Evolutionary conservation across 1,140 invertebrate genomes (phyloP).

Genomic region (Sinella curviseta): DNA sequence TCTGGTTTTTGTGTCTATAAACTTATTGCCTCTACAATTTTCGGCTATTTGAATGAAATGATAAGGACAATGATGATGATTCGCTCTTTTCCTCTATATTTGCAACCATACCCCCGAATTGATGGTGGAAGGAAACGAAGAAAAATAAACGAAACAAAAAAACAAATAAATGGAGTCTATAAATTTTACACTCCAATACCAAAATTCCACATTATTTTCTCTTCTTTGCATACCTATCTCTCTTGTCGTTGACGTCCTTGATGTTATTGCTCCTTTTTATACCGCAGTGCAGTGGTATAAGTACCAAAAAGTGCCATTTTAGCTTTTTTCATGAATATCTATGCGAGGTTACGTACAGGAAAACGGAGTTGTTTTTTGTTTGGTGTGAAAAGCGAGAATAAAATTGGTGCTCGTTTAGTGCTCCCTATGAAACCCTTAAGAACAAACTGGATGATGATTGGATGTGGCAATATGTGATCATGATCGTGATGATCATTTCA

Average conservation of each 20-base stretch:
- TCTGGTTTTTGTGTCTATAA: not conserved
- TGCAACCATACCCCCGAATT: no score
- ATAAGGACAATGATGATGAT: not conserved
- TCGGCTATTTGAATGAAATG: not conserved
- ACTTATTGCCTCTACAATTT: slow-evolving; percentile 5
- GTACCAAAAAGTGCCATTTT: not conserved
- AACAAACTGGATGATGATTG: slow-evolving; percentile 19
- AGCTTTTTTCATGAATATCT: not conserved
- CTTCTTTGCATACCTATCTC: not conserved
- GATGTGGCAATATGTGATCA: slow-evolving; percentile 9
- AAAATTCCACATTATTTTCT: not conserved
- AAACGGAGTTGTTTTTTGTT: not conserved
- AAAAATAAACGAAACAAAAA: not conserved
- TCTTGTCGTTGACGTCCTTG: no score
- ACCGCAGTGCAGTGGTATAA: not conserved
- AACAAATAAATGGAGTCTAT: not conserved
- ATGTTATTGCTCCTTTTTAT: no score
- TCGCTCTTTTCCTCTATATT: no score
- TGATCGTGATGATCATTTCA: not conserved
- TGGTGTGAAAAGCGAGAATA: not conserved
- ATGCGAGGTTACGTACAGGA: not conserved
- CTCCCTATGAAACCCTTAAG: slow-evolving; percentile 19
- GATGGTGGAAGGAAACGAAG: not conserved
- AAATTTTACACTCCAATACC: slow-evolving; percentile 1
- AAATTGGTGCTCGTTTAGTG: slow-evolving; percentile 19